Evolutionary conservation across 1,140 invertebrate species (phyloP).

Genomic region (Sipha flava): DNA sequence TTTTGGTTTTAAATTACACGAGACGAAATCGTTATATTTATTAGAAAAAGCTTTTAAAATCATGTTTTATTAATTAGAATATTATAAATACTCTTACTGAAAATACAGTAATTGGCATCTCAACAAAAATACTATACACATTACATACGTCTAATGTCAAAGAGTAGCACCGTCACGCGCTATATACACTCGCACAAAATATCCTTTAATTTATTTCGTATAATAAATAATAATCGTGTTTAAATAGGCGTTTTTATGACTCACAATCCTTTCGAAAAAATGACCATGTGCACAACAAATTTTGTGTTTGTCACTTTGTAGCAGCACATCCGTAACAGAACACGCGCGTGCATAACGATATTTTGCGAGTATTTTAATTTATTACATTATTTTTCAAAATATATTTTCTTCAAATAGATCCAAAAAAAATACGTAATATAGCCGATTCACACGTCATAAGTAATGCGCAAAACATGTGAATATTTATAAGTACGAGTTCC

Average conservation of each 20-base stretch:
- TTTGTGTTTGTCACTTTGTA: neutral
- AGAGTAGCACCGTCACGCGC: neutral
- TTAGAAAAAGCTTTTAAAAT: no score
- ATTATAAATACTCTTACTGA: no score
- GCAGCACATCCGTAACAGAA: neutral
- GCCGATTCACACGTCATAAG: no score
- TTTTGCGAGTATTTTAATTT: neutral
- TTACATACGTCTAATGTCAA: no score
- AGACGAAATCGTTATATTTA: no score
- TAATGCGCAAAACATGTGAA: no score
- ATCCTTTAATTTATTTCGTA: constrained; percentile 3
- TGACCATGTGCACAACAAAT: neutral
- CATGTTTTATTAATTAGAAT: no score
- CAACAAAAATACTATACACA: neutral
- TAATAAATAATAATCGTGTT: neutral
- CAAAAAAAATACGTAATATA: no score
- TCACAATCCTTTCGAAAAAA: neutral
- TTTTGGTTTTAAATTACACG: no score
- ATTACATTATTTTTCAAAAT: neutral
- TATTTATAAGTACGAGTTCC: no score
- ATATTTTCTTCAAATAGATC: no score
- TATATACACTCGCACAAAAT: neutral
- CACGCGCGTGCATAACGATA: no score
- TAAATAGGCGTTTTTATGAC: neutral
- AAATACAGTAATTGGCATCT: neutral